Base-by-base conservation (phyloP, 2,888 invertebrate species). In the Aromia moschata region DNA sequence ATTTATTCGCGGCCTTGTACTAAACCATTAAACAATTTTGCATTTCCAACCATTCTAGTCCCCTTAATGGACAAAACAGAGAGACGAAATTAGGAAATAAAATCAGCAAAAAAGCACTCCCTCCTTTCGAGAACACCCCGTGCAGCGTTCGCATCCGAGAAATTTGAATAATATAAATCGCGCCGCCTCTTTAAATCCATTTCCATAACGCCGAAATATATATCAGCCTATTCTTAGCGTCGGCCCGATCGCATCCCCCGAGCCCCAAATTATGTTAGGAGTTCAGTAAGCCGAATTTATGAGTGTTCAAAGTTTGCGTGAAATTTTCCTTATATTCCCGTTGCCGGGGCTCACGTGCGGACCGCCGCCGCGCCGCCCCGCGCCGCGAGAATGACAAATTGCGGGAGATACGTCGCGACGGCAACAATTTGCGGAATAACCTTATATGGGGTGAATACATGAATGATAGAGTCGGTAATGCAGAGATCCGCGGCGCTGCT, bases 401-500 rank as follows among this genome's bases (percentile, higher is more conserved):
- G 70, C 71, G 57, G 59, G 69, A 73, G 72, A 74, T 73, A 70
- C 68, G 71, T 70, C 65, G 69, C 73, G 76, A 74, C 75, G 74
- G 74, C 69, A 70, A 75, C 77, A 78, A 78, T 78, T 78, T 78
- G 73, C 73, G 71, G 73, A 74, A 76, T 77, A 74, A 72, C 75
- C 73, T 64, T 67, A 65, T 71, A 69, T 69, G 70, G 76, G 74
- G 74, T 76, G 78, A 75, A 77, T 78, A 78, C 71, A 77, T 78
- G 77, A 78, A 78, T 77, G 75, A 77, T 75, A 74, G 74, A 76
- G 72, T 74, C 72, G 69, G 73, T 74, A 75, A 76, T 72, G 73
- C 69, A 70, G 68, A 67, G 69, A 69, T 71, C 72, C 70, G 70
- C 67, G 69, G 68, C 63, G 65, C 68, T 62, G 65, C 68, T 56